Conservation (phyloP, 2,888 invertebrate species). For the Yponomeuta cagnagella region DNA sequence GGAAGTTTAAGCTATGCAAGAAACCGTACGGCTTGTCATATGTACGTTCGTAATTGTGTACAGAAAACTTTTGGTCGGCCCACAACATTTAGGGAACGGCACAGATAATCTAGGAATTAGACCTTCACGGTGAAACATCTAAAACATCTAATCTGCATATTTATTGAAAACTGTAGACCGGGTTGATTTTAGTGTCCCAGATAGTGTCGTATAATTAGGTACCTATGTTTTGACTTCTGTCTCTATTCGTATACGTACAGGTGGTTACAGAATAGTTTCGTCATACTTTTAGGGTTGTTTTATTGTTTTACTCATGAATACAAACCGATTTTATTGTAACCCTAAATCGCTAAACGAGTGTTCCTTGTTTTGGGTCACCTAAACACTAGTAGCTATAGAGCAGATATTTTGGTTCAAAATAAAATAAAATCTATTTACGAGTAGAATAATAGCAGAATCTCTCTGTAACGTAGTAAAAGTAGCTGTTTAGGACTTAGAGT, state of each 20-base stretch:
- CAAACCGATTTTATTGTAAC: too few relatives aligned
- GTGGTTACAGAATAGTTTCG: background rate
- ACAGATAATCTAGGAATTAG: constrained; percentile 32
- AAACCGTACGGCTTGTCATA: too few relatives aligned
- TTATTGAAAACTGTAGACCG: constrained; percentile 54
- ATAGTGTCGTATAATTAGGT: constrained; percentile 39
- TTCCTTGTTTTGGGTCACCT: too few relatives aligned
- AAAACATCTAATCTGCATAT: constrained; percentile 47
- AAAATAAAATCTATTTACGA: constrained; percentile 1
- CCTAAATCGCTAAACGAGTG: too few relatives aligned
- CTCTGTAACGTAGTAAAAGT: background rate
- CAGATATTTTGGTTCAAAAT: constrained; percentile 22
- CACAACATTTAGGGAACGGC: constrained; percentile 24
- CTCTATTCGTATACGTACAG: constrained; percentile 23
- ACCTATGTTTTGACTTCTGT: constrained; percentile 31
- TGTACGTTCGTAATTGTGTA: too few relatives aligned
- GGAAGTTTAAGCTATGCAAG: too few relatives aligned
- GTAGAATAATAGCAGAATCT: background rate
- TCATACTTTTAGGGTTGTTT: too few relatives aligned
- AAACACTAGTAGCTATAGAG: too few relatives aligned
- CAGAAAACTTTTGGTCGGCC: too few relatives aligned
- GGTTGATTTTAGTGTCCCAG: constrained; percentile 34
- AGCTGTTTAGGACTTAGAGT: background rate
- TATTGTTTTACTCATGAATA: too few relatives aligned
- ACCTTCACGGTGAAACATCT: constrained; percentile 38